Conservation (phyloP, 1,140 invertebrate species). For the Aricia agestis region DNA sequence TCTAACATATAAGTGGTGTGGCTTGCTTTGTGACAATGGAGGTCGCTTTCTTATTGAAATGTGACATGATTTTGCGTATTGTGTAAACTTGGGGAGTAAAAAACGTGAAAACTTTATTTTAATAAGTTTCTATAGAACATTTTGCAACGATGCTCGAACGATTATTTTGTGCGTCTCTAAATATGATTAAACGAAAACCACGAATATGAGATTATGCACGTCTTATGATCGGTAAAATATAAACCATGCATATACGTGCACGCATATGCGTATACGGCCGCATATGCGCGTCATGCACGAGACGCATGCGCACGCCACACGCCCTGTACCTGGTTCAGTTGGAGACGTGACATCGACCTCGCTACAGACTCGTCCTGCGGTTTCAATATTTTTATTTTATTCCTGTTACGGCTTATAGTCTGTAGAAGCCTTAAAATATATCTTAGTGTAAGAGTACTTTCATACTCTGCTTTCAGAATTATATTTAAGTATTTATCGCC, state of each 20-base stretch:
- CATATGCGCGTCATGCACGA: conserved; percentile 22
- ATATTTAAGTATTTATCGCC: too few species aligned
- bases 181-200: neutral
- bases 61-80: too few species aligned
- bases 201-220: neutral
- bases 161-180: neutral
- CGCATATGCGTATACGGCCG: neutral
- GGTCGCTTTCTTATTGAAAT: too few species aligned
- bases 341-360: conserved; percentile 59
- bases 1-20: too few species aligned
- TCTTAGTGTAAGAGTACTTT: too few species aligned
- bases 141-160: too few species aligned
- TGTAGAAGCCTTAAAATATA: too few species aligned
- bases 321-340: conserved; percentile 52
- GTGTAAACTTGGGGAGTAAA: too few species aligned
- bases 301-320: conserved; percentile 47
- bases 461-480: too few species aligned
- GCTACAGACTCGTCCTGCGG: conserved; percentile 59
- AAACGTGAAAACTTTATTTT: too few species aligned
- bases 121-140: too few species aligned
- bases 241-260: conserved; percentile 16
- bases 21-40: too few species aligned
- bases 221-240: neutral
- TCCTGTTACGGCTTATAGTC: neutral
- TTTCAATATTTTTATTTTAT: conserved; percentile 27